Evolutionary conservation across 1,140 invertebrate species (phyloP).

Genomic region (Drosophila melanica): DNA sequence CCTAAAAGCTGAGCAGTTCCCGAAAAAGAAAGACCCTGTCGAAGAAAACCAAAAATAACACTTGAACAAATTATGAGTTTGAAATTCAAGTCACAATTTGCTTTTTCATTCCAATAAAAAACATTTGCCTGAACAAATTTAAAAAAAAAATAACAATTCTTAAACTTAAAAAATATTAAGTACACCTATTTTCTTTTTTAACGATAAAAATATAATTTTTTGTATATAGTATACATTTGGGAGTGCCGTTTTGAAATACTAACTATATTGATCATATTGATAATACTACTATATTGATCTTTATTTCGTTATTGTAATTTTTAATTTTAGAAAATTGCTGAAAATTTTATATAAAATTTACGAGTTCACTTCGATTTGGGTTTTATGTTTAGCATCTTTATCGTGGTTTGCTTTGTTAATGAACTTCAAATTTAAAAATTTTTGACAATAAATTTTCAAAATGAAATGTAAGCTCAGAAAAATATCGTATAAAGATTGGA

Average conservation of each 20-base stretch:
- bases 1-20: conserved; percentile 11
- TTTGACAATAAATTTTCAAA: too few species aligned
- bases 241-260: not conserved
- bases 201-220: too few species aligned
- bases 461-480: too few species aligned
- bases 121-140: not conserved
- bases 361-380: too few species aligned
- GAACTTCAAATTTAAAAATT: too few species aligned
- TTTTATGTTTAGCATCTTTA: too few species aligned
- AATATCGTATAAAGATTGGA: not conserved
- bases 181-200: not conserved
- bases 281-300: too few species aligned
- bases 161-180: not conserved
- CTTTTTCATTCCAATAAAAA: not conserved
- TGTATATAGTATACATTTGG: conserved; percentile 21
- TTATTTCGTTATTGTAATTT: too few species aligned
- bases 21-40: conserved; percentile 6
- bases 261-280: too few species aligned
- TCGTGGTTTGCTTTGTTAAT: too few species aligned
- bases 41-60: conserved; percentile 3
- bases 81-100: not conserved
- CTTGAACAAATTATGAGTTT: conserved; percentile 3
- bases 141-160: not conserved
- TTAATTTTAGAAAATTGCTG: too few species aligned
- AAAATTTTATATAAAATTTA: too few species aligned